Evolutionary conservation across 2,113 vertebrate species (phyloP), one percentile per base, ranked within the genome.

Genomic region (Xenus cinereus): DNA sequence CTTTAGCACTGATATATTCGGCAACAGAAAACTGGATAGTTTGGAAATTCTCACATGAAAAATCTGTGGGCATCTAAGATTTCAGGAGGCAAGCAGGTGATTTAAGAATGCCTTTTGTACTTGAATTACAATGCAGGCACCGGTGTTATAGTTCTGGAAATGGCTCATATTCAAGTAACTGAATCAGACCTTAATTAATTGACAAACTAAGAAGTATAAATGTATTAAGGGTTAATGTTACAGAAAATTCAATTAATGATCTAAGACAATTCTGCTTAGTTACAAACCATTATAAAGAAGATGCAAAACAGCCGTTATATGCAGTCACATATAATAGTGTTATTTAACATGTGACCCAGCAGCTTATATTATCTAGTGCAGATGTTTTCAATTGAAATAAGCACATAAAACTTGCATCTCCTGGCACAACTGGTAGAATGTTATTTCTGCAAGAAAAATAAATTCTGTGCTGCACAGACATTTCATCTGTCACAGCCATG

Each of bases 381-480:
- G 90, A 96, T 96, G 88, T 94, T 97, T 95, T 87, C 92, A 93
- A 20, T 33, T 88, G 80, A 83, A 91, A 93, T 77, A 96, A 91
- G 43, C 56, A 43, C 64, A 93, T 93, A 96, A 95, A 93, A 91
- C 74, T 97, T 89, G 62, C 91, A 75, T 95, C 81, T 93, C 56
- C 67, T 95, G 68, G 86, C 66, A 93, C 46, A 93, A 81, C 59
- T 94, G 48, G 91, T 82, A 91, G 63, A 91, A 74, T 9, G 22
- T 66, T 94, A 69, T 94, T 96, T 95, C 91, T 95, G 46, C 35
- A 89, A 94, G 91, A 94, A 97, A 96, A 93, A 94, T 81, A 95
- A 90, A 95, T 96, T 89, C 51, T 39, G 23, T 74, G 46, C 68
- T 83, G 54, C 67, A n/a, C 45, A 88, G 77, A 39, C 22, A 10